phyloP scores from a whole-genome alignment of 2,113 vertebrate genomes.

The Rhodinocichla rosea region DNA sequence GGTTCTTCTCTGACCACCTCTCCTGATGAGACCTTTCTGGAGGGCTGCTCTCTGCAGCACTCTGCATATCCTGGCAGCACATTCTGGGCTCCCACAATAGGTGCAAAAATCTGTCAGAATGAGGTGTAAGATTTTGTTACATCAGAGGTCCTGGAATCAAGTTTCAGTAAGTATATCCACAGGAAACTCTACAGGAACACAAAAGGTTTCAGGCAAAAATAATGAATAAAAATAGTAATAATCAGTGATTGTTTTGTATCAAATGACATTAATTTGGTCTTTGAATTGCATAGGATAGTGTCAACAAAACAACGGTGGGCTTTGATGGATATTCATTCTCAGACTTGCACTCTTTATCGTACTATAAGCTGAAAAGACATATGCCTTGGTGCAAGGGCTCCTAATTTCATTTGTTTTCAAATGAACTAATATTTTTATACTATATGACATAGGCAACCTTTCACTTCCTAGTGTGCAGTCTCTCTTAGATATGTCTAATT shows the following conservation, averaged over 20 bases:
- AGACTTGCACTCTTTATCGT: background rate
- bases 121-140: background rate
- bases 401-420: background rate
- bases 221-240: background rate
- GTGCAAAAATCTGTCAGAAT: background rate
- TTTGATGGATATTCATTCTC: background rate
- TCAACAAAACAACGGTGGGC: background rate
- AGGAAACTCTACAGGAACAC: background rate
- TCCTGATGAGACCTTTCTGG: background rate
- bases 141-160: background rate
- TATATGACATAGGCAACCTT: background rate
- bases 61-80: background rate
- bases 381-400: background rate
- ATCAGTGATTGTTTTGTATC: background rate
- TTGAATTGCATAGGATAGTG: background rate
- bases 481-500: background rate
- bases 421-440: background rate
- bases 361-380: background rate
- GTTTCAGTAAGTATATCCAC: background rate
- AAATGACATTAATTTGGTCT: background rate
- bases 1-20: background rate
- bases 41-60: background rate
- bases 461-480: background rate
- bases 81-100: background rate
- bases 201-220: background rate